These are phyloP conservation scores for Euspilapteryx auroguttella DNA, from an alignment of 2,888 invertebrate species.

Conservation along the genomic window DNA sequence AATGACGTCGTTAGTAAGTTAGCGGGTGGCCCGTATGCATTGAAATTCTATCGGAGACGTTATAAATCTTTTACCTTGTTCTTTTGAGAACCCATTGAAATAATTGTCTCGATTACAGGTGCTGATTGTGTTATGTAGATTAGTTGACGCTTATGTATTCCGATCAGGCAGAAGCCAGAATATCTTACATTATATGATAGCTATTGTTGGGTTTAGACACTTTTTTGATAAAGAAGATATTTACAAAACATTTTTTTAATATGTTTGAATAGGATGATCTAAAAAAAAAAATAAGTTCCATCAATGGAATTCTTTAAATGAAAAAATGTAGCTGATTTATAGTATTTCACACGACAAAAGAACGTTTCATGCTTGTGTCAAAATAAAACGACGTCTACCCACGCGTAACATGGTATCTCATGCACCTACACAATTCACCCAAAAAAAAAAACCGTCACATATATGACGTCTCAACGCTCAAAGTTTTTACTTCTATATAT, in stretches of 20 bases:
- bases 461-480: too few relatives aligned
- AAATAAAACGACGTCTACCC: slow-evolving; percentile 46
- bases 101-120: slow-evolving; percentile 32
- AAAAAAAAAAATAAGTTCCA: too few relatives aligned
- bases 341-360: slow-evolving; percentile 39
- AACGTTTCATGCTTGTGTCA: slow-evolving; percentile 40
- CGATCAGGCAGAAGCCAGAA: neutral
- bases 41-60: slow-evolving; percentile 49
- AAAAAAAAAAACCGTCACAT: neutral
- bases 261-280: too few relatives aligned
- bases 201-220: too few relatives aligned
- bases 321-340: slow-evolving; percentile 53
- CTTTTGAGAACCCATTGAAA: slow-evolving; percentile 27
- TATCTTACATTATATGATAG: too few relatives aligned
- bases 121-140: too few relatives aligned
- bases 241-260: too few relatives aligned
- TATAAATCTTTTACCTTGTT: slow-evolving; percentile 35
- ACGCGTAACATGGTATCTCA: slow-evolving; percentile 36
- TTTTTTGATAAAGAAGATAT: too few relatives aligned
- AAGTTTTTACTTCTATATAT: too few relatives aligned
- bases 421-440: slow-evolving; percentile 11
- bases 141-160: too few relatives aligned
- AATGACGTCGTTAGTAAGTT: slow-evolving; percentile 55
- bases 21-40: slow-evolving; percentile 50
- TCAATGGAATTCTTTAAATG: too few relatives aligned